Base-by-base conservation (phyloP, 2,797 vertebrate species). In the Euphonia xanthogaster region DNA sequence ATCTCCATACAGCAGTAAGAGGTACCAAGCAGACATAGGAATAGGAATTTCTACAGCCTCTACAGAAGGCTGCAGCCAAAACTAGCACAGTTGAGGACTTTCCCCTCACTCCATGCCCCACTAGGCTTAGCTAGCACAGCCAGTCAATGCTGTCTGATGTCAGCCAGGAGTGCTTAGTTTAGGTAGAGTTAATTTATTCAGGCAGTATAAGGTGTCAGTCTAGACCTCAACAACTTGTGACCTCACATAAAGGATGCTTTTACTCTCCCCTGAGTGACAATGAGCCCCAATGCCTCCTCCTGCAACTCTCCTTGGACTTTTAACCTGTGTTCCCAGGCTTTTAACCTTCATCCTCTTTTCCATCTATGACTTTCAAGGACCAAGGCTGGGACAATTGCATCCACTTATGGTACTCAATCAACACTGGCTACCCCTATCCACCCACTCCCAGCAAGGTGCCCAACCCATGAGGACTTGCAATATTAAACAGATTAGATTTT, bases 21-120 rank as follows among this genome's bases (percentile, higher is more conserved):
- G 2, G 17, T 15, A 7, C 9, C 61, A 62, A 62, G 28, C 23
- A 9, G 8, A 73, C 2, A 12, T 0, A 25, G 17, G 30, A 58
- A 4, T 9, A 21, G 60, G 13, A 90, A 3, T 42, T 42, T 17
- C 40, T 42, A 19, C 6, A 42, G 44, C 7, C 9, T 57, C 24
- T 81, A 53, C 13, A 73, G 44, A 39, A 15, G 4, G 1, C 4
- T 12, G 0, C 37, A 83, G 47, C 22, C 35, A 63, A 83, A 93
- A 12, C 19, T 40, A 57, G 10, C 11, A 54, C 30, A 63, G 2
- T 0, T 23, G 22, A 47, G 1, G 12, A 40, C 3, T 40, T 37
- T 6, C 6, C 10, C 17, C 33, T 93, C 22, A 9, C 20, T 58
- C 31, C 16, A 16, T 25, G 4, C 11, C 24, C 12, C 6, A 4